Percentiles rank a stretch among this genome's conserved stretches.
Evolutionary conservation across 35 echinoderm and acorn worm species (phyloP).

Genomic region (Strongylocentrotus purpuratus): DNA sequence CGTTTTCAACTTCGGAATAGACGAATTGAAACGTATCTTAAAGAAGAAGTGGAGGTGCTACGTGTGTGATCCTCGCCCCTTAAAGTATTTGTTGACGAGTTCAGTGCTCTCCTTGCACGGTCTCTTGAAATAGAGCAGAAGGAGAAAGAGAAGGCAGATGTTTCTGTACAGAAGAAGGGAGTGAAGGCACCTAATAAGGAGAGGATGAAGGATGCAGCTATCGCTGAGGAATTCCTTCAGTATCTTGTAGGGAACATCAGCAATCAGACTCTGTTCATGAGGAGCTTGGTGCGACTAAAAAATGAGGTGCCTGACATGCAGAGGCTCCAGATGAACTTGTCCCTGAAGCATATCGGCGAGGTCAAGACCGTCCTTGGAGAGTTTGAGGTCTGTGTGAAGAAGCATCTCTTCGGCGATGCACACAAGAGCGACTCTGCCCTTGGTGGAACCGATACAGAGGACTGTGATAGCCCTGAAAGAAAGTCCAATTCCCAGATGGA

Average conservation of each 20-base stretch:
- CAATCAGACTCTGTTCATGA: not conserved
- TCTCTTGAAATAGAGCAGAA: not conserved
- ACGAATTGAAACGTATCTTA: constrained; percentile 47
- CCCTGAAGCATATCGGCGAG: constrained; percentile 42
- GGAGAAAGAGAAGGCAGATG: not conserved
- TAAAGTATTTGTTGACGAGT: constrained; percentile 52
- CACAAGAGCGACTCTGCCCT: constrained; percentile 48
- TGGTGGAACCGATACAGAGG: constrained; percentile 47
- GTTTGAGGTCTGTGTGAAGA: constrained; percentile 51
- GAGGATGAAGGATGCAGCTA: not conserved
- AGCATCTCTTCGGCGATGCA: constrained; percentile 46
- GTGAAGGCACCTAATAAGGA: not conserved
- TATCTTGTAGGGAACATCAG: no score
- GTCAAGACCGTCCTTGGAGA: constrained; percentile 54
- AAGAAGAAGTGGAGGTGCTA: constrained; percentile 80
- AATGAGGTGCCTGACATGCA: constrained; percentile 25
- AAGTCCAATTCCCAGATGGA: not conserved
- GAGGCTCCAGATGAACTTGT: constrained; percentile 22
- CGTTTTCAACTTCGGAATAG: constrained; percentile 73
- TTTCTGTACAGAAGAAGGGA: not conserved
- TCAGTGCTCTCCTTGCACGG: constrained; percentile 36
- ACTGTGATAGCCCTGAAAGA: not conserved
- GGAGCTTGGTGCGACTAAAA: constrained; percentile 25
- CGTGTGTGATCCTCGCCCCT: constrained; percentile 71
- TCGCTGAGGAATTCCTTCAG: constrained; percentile 36